These are phyloP conservation scores for Physella acuta DNA, from an alignment of 1,140 invertebrate genomes.

Conservation along the genomic window DNA sequence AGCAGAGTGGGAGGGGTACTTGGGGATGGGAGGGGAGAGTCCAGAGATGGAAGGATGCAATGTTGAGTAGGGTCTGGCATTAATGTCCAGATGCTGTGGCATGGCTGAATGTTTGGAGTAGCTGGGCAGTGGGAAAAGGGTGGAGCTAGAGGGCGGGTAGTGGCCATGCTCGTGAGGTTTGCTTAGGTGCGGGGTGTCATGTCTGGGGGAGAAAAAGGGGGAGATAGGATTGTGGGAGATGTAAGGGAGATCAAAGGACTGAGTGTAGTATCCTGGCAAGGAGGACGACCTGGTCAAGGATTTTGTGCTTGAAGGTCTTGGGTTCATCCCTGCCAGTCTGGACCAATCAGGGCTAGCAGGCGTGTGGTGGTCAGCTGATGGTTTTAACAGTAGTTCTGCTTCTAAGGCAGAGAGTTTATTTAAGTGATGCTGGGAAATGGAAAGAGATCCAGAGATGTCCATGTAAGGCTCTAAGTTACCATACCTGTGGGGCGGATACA, in stretches of 20 bases:
- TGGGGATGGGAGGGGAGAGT: not conserved
- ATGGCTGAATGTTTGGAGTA: not conserved
- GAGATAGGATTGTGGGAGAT: not conserved
- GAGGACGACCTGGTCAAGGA: slow-evolving; percentile 14
- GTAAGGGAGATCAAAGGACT: not conserved
- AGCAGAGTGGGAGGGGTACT: not conserved
- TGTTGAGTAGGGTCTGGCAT: not conserved
- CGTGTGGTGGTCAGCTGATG: not conserved
- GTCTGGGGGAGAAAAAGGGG: not conserved
- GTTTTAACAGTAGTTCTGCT: not conserved
- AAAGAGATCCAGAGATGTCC: not conserved
- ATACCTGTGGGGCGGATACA: too few relatives aligned
- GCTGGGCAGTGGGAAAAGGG: not conserved
- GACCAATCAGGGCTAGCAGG: not conserved
- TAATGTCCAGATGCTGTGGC: not conserved
- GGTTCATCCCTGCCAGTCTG: not conserved
- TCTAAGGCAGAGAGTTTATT: not conserved
- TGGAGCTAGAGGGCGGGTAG: not conserved
- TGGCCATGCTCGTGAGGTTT: too few relatives aligned
- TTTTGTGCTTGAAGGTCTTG: not conserved
- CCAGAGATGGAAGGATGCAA: not conserved
- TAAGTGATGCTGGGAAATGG: not conserved
- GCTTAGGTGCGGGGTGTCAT: too few relatives aligned
- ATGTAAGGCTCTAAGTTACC: too few relatives aligned
- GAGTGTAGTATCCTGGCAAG: slow-evolving; percentile 9